Evolutionary conservation across 2,113 vertebrate genomes (phyloP).

Genomic region (Cyphomyrus discorhynchus): DNA sequence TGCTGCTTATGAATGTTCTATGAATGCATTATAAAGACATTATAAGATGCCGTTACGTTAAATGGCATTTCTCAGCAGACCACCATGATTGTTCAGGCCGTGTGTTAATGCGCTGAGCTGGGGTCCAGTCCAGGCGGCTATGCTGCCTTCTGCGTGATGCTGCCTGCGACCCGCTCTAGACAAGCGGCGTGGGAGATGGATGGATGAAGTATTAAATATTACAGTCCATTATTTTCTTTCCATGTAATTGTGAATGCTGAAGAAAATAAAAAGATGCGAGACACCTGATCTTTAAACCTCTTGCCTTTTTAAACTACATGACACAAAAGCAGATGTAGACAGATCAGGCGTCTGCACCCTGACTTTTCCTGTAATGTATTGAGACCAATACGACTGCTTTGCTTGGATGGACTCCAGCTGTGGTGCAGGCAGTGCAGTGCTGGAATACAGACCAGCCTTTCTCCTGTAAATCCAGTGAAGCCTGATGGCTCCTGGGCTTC

Average conservation of each 20-base stretch:
- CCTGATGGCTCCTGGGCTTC: not conserved
- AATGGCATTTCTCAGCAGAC: not conserved
- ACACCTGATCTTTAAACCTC: not conserved
- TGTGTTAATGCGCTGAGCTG: not conserved
- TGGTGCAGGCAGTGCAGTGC: not conserved
- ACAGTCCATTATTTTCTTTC: not conserved
- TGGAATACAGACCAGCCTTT: not conserved
- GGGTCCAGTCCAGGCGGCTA: not conserved
- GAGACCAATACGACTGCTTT: not conserved
- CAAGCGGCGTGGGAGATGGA: not conserved
- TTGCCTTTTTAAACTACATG: too few species aligned
- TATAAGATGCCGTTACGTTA: not conserved
- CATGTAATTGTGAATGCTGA: not conserved
- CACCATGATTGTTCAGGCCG: not conserved
- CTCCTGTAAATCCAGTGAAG: not conserved
- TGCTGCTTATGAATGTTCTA: too few species aligned
- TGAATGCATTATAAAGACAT: not conserved
- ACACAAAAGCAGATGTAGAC: too few species aligned
- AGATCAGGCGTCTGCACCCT: not conserved
- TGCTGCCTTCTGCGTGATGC: not conserved
- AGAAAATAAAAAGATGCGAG: not conserved
- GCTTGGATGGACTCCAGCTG: not conserved
- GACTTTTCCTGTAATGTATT: not conserved
- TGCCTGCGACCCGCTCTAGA: not conserved
- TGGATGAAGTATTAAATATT: not conserved